phyloP scores from a whole-genome alignment of 2,113 vertebrate genomes.

The Calonectris borealis region DNA sequence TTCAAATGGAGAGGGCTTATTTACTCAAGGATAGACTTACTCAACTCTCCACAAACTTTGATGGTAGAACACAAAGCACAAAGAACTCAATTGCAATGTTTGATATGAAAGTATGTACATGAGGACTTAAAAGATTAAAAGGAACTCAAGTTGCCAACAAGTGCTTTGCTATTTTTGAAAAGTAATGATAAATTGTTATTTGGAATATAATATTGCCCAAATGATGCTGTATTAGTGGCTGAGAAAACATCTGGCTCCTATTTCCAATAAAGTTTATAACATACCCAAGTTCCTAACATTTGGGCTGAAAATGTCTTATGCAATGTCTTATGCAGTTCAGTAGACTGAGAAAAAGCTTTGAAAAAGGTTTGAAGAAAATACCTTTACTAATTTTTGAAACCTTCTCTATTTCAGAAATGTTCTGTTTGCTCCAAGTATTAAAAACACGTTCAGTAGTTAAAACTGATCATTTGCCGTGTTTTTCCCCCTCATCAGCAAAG shows the following conservation, averaged over 20 bases:
- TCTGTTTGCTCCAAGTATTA: not conserved
- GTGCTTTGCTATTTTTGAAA: not conserved
- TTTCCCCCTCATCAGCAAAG: not conserved
- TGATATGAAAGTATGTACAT: no score
- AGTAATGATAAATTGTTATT: not conserved
- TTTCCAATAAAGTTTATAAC: not conserved
- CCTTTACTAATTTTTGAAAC: not conserved
- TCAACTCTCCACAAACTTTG: not conserved
- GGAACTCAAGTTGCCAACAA: not conserved
- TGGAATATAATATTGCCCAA: not conserved
- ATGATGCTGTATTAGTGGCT: not conserved
- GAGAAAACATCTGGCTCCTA: not conserved
- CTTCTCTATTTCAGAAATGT: not conserved
- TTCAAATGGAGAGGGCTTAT: not conserved
- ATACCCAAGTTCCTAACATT: not conserved
- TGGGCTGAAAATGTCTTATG: not conserved
- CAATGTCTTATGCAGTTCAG: not conserved
- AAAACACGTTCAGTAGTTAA: not conserved
- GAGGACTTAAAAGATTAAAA: not conserved
- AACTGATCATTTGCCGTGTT: not conserved
- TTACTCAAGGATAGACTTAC: not conserved
- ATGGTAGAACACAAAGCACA: not conserved
- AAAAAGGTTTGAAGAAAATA: not conserved
- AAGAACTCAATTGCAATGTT: not conserved
- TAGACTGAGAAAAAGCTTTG: not conserved